Percentiles rank a stretch among this genome's conserved stretches.
These are phyloP conservation scores for Pomatorhinus ruficollis DNA, from an alignment of 2,113 vertebrate species.

Conservation along the genomic window DNA sequence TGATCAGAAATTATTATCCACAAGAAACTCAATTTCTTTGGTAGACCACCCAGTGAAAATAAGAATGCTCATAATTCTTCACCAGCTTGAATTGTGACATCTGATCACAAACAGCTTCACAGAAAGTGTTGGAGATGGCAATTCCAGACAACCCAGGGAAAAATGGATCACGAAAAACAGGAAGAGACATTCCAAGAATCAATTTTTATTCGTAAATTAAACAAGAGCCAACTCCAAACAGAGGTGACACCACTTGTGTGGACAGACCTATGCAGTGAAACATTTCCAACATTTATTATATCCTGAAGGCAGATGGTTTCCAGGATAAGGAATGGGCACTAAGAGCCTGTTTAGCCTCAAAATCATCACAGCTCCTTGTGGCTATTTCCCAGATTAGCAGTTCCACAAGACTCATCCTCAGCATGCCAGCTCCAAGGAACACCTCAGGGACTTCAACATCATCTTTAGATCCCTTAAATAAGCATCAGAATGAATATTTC, in stretches of 20 bases:
- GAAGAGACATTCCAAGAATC: neutral
- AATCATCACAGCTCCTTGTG: neutral
- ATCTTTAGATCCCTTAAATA: neutral
- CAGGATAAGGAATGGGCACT: neutral
- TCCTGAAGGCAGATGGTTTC: neutral
- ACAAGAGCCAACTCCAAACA: neutral
- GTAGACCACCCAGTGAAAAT: neutral
- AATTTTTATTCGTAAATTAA: neutral
- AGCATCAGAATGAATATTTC: neutral
- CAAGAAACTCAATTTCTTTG: neutral
- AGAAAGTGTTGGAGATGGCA: neutral
- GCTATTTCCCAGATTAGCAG: neutral
- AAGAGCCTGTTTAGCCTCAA: neutral
- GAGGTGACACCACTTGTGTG: neutral
- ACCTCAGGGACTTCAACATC: neutral
- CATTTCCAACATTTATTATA: neutral
- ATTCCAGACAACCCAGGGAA: neutral
- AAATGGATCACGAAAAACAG: neutral
- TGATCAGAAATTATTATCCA: neutral
- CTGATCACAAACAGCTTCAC: neutral
- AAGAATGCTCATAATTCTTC: neutral
- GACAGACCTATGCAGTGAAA: neutral
- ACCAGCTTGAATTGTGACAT: neutral
- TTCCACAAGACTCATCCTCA: neutral
- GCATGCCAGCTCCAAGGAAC: neutral